Percentiles rank a stretch among this genome's conserved stretches.
phyloP scores from a whole-genome alignment of 53 echinoderm and acorn worm species.

The Paelopatides confundens region DNA sequence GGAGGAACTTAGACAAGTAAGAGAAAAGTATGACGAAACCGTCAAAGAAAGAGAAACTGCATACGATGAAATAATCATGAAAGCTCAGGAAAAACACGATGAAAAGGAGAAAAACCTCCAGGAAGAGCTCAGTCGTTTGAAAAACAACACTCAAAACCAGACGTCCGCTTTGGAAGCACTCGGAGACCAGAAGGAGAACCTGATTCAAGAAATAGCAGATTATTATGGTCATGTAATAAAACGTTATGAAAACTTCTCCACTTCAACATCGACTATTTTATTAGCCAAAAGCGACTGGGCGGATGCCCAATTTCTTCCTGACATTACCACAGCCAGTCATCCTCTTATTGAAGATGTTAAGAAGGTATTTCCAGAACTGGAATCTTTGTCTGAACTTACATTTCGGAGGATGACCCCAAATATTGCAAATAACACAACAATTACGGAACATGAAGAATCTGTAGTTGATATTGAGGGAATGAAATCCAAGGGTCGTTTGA shows the following conservation, averaged over 20 bases:
- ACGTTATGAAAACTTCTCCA: not conserved
- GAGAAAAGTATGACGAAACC: not conserved
- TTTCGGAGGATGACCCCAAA: not conserved
- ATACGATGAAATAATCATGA: not conserved
- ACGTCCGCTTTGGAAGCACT: not conserved
- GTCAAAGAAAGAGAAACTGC: not conserved
- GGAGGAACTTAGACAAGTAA: not conserved
- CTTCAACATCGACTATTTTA: not conserved
- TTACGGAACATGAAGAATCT: conserved; percentile 12
- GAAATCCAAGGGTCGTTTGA: not conserved
- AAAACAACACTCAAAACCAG: not conserved
- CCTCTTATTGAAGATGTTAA: not conserved
- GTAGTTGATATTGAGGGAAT: not conserved
- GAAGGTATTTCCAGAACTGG: not conserved
- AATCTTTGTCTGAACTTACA: not conserved
- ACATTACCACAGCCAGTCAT: not conserved
- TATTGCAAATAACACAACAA: not conserved
- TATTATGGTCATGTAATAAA: not conserved
- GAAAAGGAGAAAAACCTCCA: not conserved
- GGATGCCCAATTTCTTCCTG: not conserved
- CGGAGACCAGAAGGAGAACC: not conserved
- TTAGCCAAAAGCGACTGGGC: not conserved
- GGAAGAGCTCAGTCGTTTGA: not conserved
- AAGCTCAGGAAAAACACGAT: not conserved
- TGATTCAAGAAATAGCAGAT: not conserved